These are phyloP conservation scores for Candidula unifasciata DNA, from an alignment of 2,888 invertebrate species.

Conservation along the genomic window DNA sequence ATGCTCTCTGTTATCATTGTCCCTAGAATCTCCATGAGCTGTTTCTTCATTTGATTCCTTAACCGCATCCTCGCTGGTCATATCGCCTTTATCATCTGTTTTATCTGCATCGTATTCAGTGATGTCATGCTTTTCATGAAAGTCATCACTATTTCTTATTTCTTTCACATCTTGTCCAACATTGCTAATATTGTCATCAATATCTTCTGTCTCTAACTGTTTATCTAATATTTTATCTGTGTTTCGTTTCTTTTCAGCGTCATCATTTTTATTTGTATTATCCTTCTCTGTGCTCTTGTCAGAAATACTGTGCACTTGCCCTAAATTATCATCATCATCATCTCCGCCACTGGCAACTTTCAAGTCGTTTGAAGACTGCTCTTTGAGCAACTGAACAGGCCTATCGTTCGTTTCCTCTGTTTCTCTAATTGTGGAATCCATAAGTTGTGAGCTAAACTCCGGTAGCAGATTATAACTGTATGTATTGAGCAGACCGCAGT, in stretches of 20 bases:
- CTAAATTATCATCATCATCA: not conserved
- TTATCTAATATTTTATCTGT: not conserved
- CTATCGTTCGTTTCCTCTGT: not conserved
- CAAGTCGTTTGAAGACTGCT: not conserved
- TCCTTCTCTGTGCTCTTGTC: not conserved
- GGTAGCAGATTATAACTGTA: slow-evolving; percentile 17
- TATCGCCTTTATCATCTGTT: no score
- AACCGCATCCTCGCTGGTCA: no score
- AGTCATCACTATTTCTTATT: no score
- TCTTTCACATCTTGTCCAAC: no score
- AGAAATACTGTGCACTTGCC: not conserved
- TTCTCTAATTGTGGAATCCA: not conserved
- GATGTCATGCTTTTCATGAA: no score
- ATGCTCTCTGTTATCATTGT: no score
- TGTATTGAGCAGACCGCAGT: slow-evolving; percentile 10
- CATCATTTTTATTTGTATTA: not conserved
- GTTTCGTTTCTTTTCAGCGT: not conserved
- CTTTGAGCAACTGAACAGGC: not conserved
- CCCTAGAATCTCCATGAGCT: no score
- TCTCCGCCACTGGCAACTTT: not conserved
- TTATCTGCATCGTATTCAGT: no score
- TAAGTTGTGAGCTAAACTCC: not conserved
- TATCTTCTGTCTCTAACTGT: no score
- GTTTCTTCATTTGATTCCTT: no score
- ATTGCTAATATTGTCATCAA: no score